Evolutionary conservation across 2,888 invertebrate species (phyloP), one percentile per base, ranked within the genome.

Genomic region (Acleris cristana): DNA sequence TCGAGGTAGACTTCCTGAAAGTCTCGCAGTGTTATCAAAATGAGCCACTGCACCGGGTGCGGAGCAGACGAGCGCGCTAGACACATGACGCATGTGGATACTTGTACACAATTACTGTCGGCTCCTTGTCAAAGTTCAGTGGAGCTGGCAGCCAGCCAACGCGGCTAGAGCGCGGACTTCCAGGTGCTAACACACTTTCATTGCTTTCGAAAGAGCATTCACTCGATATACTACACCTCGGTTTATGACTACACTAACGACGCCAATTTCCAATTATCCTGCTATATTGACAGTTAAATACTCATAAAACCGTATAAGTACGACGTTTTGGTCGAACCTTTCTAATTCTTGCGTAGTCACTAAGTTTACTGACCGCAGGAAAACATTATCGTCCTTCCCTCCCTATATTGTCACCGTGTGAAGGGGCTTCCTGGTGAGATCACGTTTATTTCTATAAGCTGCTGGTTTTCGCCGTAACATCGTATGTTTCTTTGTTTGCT

Each of bases 81-180:
- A 72, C 78, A 77, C 79, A 58, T 61, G 74, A 72, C 78, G 77
- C 79, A 58, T 61, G 53, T 77, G 79, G 79, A 80, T 79, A 79
- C 76, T 78, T 79, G 48, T 77, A 77, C 77, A 75, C 84, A 79
- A 83, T 86, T 85, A 80, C 81, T 79, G 80, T 74, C 77, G 78
- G 78, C 79, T 80, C 79, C 79, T 88, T 89, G 89, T 89, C 90
- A 92, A 91, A 92, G 92, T 91, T 92, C 90, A 92, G 88, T 92
- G 75, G 91, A 86, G 83, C 90, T 92, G 91, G 91, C 90, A 79
- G 68, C 71, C 72, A 73, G 91, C 92, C 92, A 91, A 90, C 74
- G 80, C 84, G 84, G 84, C 85, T 86, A 82, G 76, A 72, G 79
- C 79, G 79, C 77, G 78, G 81, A 87, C 89, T 90, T 89, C 89